A percentile compares a stretch with the other conserved stretches of the same genome.
phyloP scores from a whole-genome alignment of 2,797 vertebrate genomes.

The Sebastiscus tertius region DNA sequence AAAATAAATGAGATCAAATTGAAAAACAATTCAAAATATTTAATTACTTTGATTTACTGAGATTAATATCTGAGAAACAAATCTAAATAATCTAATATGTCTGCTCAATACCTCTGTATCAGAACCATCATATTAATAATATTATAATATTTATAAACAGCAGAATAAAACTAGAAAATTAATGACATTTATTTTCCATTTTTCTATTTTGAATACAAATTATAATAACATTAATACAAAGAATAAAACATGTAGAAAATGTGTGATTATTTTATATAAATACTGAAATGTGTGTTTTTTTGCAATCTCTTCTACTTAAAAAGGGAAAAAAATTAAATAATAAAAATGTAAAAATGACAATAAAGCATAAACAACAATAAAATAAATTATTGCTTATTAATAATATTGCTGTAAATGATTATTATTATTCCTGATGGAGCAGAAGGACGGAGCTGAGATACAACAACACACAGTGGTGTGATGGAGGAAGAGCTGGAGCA shows the following conservation, averaged over 20 bases:
- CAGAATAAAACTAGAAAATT: neutral
- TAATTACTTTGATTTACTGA: neutral
- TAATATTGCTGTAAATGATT: neutral
- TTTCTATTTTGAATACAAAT: neutral
- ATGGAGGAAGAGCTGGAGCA: constrained; percentile 38
- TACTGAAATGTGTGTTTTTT: neutral
- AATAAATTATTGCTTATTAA: neutral
- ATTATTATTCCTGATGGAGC: neutral
- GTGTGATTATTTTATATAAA: neutral
- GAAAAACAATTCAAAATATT: neutral
- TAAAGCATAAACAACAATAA: neutral
- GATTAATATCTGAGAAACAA: neutral
- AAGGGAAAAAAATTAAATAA: neutral
- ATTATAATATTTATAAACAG: neutral
- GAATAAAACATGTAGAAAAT: neutral
- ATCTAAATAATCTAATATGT: neutral
- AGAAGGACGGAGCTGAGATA: neutral
- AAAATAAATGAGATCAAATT: neutral
- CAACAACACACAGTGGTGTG: neutral
- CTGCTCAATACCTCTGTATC: neutral
- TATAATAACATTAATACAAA: neutral
- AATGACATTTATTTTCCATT: neutral
- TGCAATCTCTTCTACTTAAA: neutral
- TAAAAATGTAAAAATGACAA: neutral
- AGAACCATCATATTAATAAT: neutral